Base-by-base conservation (phyloP, 2,888 invertebrate genomes). In the Seladonia tumulorum region DNA sequence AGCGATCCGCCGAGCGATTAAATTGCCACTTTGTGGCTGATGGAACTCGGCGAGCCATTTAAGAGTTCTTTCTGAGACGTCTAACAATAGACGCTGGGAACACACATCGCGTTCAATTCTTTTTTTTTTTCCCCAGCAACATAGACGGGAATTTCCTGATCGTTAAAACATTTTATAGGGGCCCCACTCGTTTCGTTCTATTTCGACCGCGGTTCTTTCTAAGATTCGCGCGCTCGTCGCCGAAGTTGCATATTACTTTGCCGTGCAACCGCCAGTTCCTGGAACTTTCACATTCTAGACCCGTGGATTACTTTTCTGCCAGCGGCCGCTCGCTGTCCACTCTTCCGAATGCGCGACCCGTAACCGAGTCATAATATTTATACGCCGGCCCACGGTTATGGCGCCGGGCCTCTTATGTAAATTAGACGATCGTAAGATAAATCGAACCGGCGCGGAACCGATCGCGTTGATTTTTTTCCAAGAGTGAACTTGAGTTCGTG, bases 351-450 rank as follows among this genome's bases (percentile, higher is more conserved):
- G n/a, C 10, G 8, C n/a, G 68, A n/a, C 12, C 68, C 42, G n/a
- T 22, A 39, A 22, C 12, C 68, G n/a, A 39, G 68, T 42, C 22
- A 42, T 42, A 68, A 39, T 68, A n/a, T 68, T 68, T 68, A 66
- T 39, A 35, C 66, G 66, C 70, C 5, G n/a, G 35, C n/a, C 18
- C 18, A 7, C 2, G 22, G 49, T 49, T 49, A 49, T 22, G n/a
- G 22, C 70, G 39, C 18, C 18, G 70, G n/a, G 22, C 29, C 29
- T 39, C 66, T 18, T 70, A n/a, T 70, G 70, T n/a, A 70, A 70
- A 70, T 70, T 14, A 42, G n/a, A 5, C 42, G 68, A 39, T 82
- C 78, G 60, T 72, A 78, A 76, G 57, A 82, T 68, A 68, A 12
- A n/a, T 22, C n/a, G 22, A 12, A 22, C 12, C 16, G 16, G 12